Evolutionary conservation across 1,140 invertebrate genomes (phyloP).

Genomic region (Samia ricini): DNA sequence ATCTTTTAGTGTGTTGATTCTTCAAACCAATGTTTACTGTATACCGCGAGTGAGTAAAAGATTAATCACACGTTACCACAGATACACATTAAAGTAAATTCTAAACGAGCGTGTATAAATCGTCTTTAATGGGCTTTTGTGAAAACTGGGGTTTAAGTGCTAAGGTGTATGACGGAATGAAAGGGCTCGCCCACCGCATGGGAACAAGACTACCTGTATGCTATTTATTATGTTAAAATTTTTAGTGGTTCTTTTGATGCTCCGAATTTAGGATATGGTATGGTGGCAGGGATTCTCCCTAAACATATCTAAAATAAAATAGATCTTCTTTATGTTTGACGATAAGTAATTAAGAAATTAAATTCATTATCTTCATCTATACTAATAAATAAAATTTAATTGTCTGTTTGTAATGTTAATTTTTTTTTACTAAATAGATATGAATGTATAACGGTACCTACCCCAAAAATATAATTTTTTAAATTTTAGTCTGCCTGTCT

Average conservation of each 20-base stretch:
- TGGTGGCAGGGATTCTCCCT: background rate
- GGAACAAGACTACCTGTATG: background rate
- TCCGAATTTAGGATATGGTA: background rate
- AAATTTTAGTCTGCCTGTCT: too few relatives aligned
- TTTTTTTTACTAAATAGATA: too few relatives aligned
- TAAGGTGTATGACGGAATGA: conserved; percentile 11
- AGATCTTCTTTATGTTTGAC: too few relatives aligned
- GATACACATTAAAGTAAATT: conserved; percentile 61
- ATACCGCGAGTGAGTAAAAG: conserved; percentile 17
- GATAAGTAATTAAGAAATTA: too few relatives aligned
- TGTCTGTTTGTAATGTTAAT: too few relatives aligned
- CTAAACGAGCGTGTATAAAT: conserved; percentile 65
- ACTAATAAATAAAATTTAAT: too few relatives aligned
- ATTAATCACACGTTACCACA: conserved; percentile 55
- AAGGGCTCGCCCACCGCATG: background rate
- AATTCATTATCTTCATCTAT: too few relatives aligned
- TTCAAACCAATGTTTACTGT: background rate
- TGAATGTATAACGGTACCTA: too few relatives aligned
- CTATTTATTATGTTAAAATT: background rate
- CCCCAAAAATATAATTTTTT: too few relatives aligned
- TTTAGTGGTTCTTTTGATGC: background rate
- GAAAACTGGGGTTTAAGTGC: conserved; percentile 8
- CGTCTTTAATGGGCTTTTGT: conserved; percentile 48
- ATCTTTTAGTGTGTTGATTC: background rate
- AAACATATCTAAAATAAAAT: too few relatives aligned